Evolutionary conservation across 2,113 vertebrate genomes (phyloP), one percentile per base, ranked within the genome.

Genomic region (Phaethon lepturus): DNA sequence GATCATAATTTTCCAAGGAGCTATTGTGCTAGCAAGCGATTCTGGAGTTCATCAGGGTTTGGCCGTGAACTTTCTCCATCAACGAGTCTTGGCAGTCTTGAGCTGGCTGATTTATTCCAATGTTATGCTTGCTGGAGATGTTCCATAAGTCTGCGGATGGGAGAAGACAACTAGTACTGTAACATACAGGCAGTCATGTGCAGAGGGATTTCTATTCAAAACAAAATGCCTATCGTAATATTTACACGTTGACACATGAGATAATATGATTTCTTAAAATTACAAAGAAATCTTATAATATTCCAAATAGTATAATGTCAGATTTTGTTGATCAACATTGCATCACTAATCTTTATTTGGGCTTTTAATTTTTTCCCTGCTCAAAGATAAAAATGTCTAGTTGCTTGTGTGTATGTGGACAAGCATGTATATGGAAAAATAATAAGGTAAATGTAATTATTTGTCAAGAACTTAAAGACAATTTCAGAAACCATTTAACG

Each of bases 401-500:
- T 72, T 87, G 3, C 52, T 80, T 66, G 24, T 59, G 17, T 47
- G 6, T 47, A 15, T 56, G 59, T 62, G 38, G 45, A 56, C 33
- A 78, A 76, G 50, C 3, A 5, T 66, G 10, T 38, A 22, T 49
- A 50, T 31, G 40, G 33, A 87, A 67, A 88, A 92, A 33, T 60
- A 91, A 17, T 59, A 45, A 87, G 24, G 17, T 55, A 83, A 69
- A 88, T 49, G 8, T 81, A 89, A 35, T 92, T 92, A 56, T 58
- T 68, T 86, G 23, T 86, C 59, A 79, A 60, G 40, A 87, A 56
- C 33, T 67, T 81, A 55, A 77, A 82, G 44, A 33, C 42, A 45
- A 88, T 94, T 96, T 87, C 67, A 91, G 47, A 74, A 94, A 58
- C 11, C 40, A n/a, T 75, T 95, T 71, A 28, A 86, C 66, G 76